Evolutionary conservation across 2,888 invertebrate species (phyloP).

Genomic region (Laspeyria flexula): DNA sequence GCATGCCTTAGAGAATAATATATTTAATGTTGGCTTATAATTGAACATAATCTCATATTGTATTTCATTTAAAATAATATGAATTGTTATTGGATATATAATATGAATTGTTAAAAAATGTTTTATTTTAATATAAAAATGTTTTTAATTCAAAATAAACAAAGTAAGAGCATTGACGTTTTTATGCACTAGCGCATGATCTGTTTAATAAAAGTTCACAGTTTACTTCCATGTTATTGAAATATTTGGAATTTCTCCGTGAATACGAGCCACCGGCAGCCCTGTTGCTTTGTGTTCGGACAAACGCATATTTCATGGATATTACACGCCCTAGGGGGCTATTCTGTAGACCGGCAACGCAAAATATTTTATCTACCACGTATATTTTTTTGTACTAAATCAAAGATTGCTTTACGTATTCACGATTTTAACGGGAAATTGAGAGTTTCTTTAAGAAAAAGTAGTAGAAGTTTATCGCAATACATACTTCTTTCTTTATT

Average conservation of each 20-base stretch:
- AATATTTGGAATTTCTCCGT: slow-evolving; percentile 65
- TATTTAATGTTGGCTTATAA: too few relatives aligned
- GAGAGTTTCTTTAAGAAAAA: not conserved
- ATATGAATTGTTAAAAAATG: too few relatives aligned
- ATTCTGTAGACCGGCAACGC: slow-evolving; percentile 40
- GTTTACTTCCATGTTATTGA: slow-evolving; percentile 59
- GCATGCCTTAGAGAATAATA: too few relatives aligned
- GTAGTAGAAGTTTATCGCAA: too few relatives aligned
- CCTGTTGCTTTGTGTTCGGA: slow-evolving; percentile 63
- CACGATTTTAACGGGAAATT: slow-evolving; percentile 3
- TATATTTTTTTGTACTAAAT: slow-evolving; percentile 34
- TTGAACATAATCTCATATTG: too few relatives aligned
- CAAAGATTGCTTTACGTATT: slow-evolving; percentile 15
- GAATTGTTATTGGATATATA: too few relatives aligned
- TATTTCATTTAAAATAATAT: too few relatives aligned
- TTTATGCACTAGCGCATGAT: slow-evolving; percentile 21
- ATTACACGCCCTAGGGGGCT: slow-evolving; percentile 55
- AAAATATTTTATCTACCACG: slow-evolving; percentile 37
- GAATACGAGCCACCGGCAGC: slow-evolving; percentile 45
- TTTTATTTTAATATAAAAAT: too few relatives aligned
- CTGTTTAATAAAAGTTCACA: slow-evolving; percentile 51
- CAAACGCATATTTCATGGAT: slow-evolving; percentile 66
- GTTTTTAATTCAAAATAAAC: slow-evolving; percentile 21
- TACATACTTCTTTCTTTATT: too few relatives aligned
- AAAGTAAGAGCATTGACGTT: slow-evolving; percentile 26